Evolutionary conservation across 2,113 vertebrate species (phyloP).

Genomic region (Oceanodroma tethys): DNA sequence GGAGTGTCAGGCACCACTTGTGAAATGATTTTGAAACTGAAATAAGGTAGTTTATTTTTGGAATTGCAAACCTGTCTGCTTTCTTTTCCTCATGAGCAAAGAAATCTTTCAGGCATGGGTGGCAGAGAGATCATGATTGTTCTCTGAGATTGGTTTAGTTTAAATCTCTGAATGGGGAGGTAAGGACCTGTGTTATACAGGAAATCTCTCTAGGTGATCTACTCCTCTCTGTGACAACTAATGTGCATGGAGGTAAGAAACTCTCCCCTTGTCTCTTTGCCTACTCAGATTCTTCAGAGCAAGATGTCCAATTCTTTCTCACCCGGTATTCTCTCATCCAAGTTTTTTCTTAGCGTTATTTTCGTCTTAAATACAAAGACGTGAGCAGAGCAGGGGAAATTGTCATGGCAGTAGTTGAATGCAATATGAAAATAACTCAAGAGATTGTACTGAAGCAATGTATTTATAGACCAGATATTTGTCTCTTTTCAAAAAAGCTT

Average conservation of each 20-base stretch:
- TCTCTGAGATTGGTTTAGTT: background rate
- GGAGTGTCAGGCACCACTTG: background rate
- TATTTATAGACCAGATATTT: background rate
- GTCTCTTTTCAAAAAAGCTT: background rate
- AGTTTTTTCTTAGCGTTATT: background rate
- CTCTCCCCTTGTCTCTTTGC: background rate
- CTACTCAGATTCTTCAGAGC: background rate
- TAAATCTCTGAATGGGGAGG: background rate
- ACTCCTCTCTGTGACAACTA: background rate
- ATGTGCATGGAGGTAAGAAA: background rate
- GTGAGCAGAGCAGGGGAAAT: background rate
- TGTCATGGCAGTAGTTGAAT: background rate
- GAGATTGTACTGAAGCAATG: background rate
- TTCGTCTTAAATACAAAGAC: background rate
- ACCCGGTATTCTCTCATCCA: background rate
- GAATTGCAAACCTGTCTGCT: background rate
- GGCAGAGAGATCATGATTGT: background rate
- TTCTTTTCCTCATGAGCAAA: background rate
- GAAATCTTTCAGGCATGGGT: background rate
- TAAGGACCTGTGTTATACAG: background rate
- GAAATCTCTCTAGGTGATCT: background rate
- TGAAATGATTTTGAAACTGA: background rate
- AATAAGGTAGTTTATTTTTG: background rate
- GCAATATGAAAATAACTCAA: constrained; percentile 5
- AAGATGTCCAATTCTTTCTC: background rate